Evolutionary conservation across 2,797 vertebrate species (phyloP), one percentile per base, ranked within the genome.

Genomic region (Hypotaenidia philippensis): DNA sequence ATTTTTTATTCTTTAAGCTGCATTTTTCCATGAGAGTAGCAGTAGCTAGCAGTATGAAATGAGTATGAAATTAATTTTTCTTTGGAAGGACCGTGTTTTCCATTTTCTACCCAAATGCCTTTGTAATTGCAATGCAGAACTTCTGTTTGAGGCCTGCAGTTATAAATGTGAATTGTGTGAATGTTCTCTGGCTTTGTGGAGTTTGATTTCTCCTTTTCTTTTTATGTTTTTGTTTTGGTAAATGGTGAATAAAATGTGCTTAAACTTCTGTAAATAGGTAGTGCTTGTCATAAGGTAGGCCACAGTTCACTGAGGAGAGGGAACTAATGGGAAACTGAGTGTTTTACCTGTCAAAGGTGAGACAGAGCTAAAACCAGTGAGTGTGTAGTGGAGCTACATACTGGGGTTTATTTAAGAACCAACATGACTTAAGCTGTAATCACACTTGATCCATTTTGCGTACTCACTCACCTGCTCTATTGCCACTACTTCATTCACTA

Each of bases 401-500:
- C 8, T 63, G 45, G 27, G 8, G 25, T 86, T 94, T 57, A 7
- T 45, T 87, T 49, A 52, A 44, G 40, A 88, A 64, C 32, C 27
- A 38, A 2, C 11, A 66, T 10, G n/a, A 38, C 18, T 20, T 12
- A 32, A 32, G n/a, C 22, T 78, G 83, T 88, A 60, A 25, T 55
- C 12, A 1, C 38, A 14, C 13, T 16, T 10, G 23, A 7, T 82
- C 32, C 2, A 10, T 60, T 47, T 66, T 53, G 47, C 16, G 4
- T 47, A 1, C 25, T 55, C n/a, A 1, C 31, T 68, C 26, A 10
- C 16, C 53, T 26, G 12, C 68, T 77, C n/a, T 74, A 41, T 38
- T 57, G 13, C 34, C 41, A 31, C 66, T 23, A 1, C 23, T 20
- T 0, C 13, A 0, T 60, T 53, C 9, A 0, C 9, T 49, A 36